Evolutionary conservation across 2,888 invertebrate genomes (phyloP).

Genomic region (Lasioglossum morio): DNA sequence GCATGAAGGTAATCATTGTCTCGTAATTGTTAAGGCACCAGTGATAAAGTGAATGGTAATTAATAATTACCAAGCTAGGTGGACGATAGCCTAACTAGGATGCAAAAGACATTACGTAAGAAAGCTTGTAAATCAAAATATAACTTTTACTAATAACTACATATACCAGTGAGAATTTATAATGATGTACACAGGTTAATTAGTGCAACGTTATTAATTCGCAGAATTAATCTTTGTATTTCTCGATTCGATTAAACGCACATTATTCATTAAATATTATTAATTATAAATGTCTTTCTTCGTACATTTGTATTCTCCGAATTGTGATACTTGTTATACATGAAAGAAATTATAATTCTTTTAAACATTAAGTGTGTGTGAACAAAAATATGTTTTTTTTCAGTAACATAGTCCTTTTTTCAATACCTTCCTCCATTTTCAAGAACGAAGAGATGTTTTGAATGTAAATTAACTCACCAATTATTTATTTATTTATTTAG

Average conservation of each 20-base stretch:
- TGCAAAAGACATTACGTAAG: conserved; percentile 1
- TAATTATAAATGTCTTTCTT: no score
- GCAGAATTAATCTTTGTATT: background rate
- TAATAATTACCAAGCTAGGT: background rate
- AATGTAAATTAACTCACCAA: no score
- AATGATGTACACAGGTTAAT: conserved; percentile 9
- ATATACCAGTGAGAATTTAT: background rate
- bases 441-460: no score
- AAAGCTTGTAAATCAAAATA: background rate
- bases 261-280: background rate
- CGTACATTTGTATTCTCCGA: background rate
- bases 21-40: background rate
- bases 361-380: no score
- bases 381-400: background rate
- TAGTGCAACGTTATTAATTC: background rate
- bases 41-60: background rate
- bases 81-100: no score
- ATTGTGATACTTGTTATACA: background rate
- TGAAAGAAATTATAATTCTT: background rate
- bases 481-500: no score
- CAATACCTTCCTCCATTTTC: no score
- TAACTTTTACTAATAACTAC: background rate
- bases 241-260: background rate
- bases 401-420: no score
- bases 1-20: background rate